Percentiles rank a stretch among this genome's conserved stretches.
Conservation (phyloP, 1,140 invertebrate species). For the Coelopa frigida region DNA sequence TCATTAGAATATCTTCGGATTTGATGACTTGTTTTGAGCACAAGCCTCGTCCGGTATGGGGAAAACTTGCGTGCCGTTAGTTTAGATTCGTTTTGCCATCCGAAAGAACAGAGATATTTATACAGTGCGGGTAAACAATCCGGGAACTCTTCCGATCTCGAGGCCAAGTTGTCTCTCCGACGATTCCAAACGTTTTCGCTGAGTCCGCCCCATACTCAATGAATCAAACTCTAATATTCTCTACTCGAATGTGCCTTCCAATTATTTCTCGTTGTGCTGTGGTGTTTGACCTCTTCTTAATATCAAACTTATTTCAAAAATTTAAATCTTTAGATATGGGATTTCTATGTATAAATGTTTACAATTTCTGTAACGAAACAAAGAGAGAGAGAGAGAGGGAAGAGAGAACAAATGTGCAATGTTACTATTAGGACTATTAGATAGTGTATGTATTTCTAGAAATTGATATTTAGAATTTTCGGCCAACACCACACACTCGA, state of each 20-base stretch:
- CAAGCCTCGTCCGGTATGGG: slow-evolving; percentile 28
- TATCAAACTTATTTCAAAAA: background rate
- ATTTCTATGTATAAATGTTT: background rate
- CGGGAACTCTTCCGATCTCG: too few species aligned
- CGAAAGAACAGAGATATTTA: slow-evolving; percentile 17
- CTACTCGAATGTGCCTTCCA: background rate
- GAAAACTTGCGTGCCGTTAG: slow-evolving; percentile 20
- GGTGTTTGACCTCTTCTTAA: slow-evolving; percentile 33
- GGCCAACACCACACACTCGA: background rate
- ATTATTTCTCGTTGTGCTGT: background rate
- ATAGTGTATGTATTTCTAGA: too few species aligned
- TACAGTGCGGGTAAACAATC: slow-evolving; percentile 20
- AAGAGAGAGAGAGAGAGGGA: too few species aligned
- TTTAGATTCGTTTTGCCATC: slow-evolving; percentile 30
- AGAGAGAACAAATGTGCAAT: too few species aligned
- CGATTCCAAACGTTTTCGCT: background rate
- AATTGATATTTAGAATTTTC: slow-evolving; percentile 16
- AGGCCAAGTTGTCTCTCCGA: too few species aligned
- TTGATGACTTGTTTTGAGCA: slow-evolving; percentile 25
- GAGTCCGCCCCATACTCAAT: background rate
- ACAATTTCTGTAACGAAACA: slow-evolving; percentile 39
- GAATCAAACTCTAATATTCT: background rate
- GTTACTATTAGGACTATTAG: too few species aligned
- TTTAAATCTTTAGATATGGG: background rate
- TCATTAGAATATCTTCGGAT: slow-evolving; percentile 24